These are phyloP conservation scores for Marronus borbonicus DNA, from an alignment of 2,888 invertebrate species.

Conservation along the genomic window DNA sequence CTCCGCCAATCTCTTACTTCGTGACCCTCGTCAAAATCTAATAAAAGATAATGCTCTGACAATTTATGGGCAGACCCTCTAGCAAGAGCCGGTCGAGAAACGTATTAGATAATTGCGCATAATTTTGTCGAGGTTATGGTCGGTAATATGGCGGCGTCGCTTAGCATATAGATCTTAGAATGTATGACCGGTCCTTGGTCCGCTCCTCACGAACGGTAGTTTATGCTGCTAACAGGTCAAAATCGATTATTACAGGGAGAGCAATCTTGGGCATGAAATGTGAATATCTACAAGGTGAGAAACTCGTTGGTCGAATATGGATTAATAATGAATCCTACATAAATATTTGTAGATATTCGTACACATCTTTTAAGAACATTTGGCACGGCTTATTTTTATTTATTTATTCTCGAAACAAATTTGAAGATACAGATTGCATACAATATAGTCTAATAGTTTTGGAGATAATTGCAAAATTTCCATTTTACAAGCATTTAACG, in stretches of 20 bases:
- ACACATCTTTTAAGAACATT: no score
- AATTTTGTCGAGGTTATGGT: constrained; percentile 30
- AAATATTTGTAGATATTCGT: no score
- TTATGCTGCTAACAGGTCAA: no score
- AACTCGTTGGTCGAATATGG: no score
- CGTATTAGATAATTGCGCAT: constrained; percentile 27
- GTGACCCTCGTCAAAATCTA: constrained; percentile 25
- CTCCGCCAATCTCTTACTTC: background rate
- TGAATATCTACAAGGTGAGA: background rate
- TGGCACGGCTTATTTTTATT: no score
- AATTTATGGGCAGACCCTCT: constrained; percentile 19
- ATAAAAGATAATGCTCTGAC: constrained; percentile 27
- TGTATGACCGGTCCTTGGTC: background rate
- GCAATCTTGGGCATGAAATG: background rate
- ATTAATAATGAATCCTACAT: no score
- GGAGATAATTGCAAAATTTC: no score
- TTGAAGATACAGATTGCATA: no score
- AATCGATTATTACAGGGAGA: background rate
- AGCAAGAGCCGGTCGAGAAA: background rate
- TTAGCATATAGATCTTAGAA: background rate
- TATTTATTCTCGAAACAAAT: no score
- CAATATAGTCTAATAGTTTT: no score
- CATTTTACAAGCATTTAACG: no score
- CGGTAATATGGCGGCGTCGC: background rate
- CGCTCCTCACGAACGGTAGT: no score